Conservation (phyloP, 2,113 vertebrate species). For the Pollachius pollachius region DNA sequence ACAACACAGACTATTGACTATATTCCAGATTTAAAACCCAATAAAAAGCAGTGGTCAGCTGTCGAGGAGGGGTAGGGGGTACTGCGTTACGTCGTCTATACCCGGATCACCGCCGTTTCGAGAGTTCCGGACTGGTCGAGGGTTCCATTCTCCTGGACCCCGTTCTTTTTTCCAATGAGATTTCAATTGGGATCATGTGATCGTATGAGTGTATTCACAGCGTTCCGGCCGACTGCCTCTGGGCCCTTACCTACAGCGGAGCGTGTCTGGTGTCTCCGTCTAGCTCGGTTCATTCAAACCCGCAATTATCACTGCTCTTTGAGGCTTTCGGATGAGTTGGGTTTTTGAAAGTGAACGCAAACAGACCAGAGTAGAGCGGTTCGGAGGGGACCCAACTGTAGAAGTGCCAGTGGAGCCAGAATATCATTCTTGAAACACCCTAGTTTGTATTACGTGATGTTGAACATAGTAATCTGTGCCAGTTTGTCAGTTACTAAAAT, state of each 20-base stretch:
- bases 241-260: neutral
- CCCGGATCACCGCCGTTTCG: conserved; percentile 38
- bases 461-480: too few relatives aligned
- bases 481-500: too few relatives aligned
- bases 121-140: conserved; percentile 8
- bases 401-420: too few relatives aligned
- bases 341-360: neutral
- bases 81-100: conserved; percentile 5
- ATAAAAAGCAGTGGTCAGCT: neutral
- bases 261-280: too few relatives aligned
- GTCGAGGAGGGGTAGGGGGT: too few relatives aligned
- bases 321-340: too few relatives aligned
- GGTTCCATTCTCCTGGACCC: conserved; percentile 11
- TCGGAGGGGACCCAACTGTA: neutral
- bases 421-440: too few relatives aligned
- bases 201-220: conserved; percentile 4
- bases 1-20: conserved; percentile 22
- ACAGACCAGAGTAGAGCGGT: neutral
- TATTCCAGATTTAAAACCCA: conserved; percentile 5
- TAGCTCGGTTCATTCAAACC: too few relatives aligned
- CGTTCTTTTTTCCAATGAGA: conserved; percentile 10
- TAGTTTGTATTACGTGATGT: too few relatives aligned
- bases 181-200: conserved; percentile 17
- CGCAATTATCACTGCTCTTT: too few relatives aligned
- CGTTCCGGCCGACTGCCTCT: neutral